Evolutionary conservation across 2,113 vertebrate species (phyloP).

Genomic region (Oncorhynchus mykiss): DNA sequence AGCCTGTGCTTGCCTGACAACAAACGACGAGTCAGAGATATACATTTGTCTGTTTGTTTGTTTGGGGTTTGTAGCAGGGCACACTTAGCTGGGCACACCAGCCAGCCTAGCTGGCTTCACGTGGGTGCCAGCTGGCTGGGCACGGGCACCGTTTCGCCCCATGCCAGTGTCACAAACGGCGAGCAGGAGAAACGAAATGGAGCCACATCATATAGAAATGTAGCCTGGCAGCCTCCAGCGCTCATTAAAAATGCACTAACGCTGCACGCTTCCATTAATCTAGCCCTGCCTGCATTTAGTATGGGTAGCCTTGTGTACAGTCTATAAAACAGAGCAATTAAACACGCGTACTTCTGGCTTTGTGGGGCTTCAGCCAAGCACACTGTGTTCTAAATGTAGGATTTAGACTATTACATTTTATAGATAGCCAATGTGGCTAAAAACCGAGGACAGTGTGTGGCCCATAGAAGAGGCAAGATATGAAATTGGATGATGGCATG

Average conservation of each 20-base stretch:
- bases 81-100: slow-evolving; percentile 29
- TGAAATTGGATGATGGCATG: slow-evolving; percentile 47
- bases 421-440: slow-evolving; percentile 32
- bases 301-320: slow-evolving; percentile 68
- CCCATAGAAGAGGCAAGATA: slow-evolving; percentile 29
- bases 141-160: slow-evolving; percentile 35
- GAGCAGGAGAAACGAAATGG: slow-evolving; percentile 42
- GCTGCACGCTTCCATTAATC: slow-evolving; percentile 72
- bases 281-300: slow-evolving; percentile 65
- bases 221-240: slow-evolving; percentile 63
- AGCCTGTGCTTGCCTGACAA: neutral
- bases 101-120: slow-evolving; percentile 37
- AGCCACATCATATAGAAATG: slow-evolving; percentile 61
- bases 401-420: slow-evolving; percentile 50
- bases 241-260: slow-evolving; percentile 72
- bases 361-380: slow-evolving; percentile 52
- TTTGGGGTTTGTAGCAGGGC: slow-evolving; percentile 32
- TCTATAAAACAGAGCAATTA: slow-evolving; percentile 72
- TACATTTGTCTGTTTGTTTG: slow-evolving; percentile 24
- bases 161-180: slow-evolving; percentile 46
- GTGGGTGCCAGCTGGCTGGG: slow-evolving; percentile 58
- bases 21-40: neutral
- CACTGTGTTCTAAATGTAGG: slow-evolving; percentile 60
- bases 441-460: slow-evolving; percentile 27
- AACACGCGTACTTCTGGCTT: slow-evolving; percentile 65